Percentiles rank a stretch among this genome's conserved stretches.
Conservation (phyloP, 2,113 vertebrate genomes). For the Hippotragus niger region DNA sequence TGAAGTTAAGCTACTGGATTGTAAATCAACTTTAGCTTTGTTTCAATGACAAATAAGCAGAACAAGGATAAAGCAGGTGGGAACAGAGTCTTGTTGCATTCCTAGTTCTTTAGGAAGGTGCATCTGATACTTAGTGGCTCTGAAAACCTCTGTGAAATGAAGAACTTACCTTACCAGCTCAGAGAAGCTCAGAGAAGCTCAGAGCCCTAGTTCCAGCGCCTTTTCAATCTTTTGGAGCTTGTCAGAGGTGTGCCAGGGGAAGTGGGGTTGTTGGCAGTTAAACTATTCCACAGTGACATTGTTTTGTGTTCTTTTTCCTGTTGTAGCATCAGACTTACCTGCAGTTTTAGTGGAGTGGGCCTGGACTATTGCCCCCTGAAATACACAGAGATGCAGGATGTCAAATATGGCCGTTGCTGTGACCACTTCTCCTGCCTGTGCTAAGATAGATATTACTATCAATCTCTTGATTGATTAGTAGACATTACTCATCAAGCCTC, state of each 20-base stretch:
- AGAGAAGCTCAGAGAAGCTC: background rate
- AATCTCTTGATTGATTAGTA: background rate
- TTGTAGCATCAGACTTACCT: background rate
- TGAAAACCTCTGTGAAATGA: background rate
- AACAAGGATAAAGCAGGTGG: background rate
- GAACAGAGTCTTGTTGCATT: background rate
- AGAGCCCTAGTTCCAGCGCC: too few relatives aligned
- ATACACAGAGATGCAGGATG: background rate
- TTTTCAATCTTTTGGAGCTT: background rate
- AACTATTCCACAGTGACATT: background rate
- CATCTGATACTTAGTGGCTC: background rate
- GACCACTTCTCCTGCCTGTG: background rate
- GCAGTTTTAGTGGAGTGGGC: background rate
- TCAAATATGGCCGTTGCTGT: background rate
- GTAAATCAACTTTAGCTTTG: background rate
- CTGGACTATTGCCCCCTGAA: background rate
- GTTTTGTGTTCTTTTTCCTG: background rate
- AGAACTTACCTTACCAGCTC: background rate
- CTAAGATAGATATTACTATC: background rate
- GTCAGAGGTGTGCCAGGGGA: background rate
- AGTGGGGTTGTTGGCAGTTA: background rate
- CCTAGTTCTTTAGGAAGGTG: background rate
- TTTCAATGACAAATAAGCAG: background rate
- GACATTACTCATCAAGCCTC: background rate
- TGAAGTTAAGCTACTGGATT: background rate